Percentiles rank a stretch among this genome's conserved stretches.
phyloP scores from a whole-genome alignment of 35 echinoderm and acorn worm genomes.

The Ophioderma brevispina region DNA sequence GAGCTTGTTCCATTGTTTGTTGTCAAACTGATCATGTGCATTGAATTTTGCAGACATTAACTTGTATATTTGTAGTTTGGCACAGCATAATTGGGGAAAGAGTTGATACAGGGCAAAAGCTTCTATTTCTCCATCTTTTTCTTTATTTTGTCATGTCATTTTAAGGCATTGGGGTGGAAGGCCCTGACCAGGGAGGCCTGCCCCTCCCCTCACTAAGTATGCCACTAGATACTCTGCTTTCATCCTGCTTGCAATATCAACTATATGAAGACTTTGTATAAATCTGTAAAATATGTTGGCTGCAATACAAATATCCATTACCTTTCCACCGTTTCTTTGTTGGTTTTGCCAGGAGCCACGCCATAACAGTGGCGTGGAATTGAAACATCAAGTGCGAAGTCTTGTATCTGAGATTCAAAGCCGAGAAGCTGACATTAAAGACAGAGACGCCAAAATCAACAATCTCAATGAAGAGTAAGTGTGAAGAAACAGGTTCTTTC shows the following conservation, averaged over 20 bases:
- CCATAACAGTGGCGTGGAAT: slow-evolving; percentile 10
- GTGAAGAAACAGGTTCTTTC: background rate
- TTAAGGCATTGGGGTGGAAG: too few relatives aligned
- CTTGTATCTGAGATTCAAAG: slow-evolving; percentile 21
- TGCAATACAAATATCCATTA: background rate
- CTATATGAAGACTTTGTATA: background rate
- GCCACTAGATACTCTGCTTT: background rate
- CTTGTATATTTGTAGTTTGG: too few relatives aligned
- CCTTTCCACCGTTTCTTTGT: background rate
- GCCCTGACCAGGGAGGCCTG: too few relatives aligned
- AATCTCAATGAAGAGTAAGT: slow-evolving; percentile 23
- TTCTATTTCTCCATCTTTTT: too few relatives aligned
- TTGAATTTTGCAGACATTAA: too few relatives aligned
- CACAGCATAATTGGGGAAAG: too few relatives aligned
- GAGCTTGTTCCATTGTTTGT: too few relatives aligned
- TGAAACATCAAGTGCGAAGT: slow-evolving; percentile 32
- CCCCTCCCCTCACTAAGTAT: too few relatives aligned
- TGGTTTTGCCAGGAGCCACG: background rate
- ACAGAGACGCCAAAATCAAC: background rate
- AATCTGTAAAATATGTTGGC: background rate
- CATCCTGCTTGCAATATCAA: background rate
- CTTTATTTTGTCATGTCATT: too few relatives aligned
- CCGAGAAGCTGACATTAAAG: background rate
- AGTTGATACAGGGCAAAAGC: too few relatives aligned
- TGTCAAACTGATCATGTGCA: too few relatives aligned